Evolutionary conservation across 2,797 vertebrate genomes (phyloP), one percentile per base, ranked within the genome.

Genomic region (Apogon talboti): DNA sequence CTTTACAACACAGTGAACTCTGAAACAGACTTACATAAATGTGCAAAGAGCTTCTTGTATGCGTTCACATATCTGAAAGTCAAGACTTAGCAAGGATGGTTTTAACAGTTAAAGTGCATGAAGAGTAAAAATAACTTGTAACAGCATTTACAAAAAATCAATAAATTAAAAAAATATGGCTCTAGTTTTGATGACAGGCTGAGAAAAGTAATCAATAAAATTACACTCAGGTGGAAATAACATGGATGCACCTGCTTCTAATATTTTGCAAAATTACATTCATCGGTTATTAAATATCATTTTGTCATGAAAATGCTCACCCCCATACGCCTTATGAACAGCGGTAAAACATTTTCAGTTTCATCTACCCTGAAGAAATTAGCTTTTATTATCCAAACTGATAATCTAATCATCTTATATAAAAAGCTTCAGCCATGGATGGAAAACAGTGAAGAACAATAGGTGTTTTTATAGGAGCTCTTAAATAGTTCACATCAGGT

Each of bases 81-180:
- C 0, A 19, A 74, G 35, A 44, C 50, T 28, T 18, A 9, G 37
- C 1, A 15, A 67, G 44, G 4, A 58, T 57, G 16, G 37, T 37
- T 14, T 13, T 21, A 28, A 35, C 14, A 48, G 18, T 21, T 77
- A 79, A 87, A 82, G 81, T 88, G 84, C 83, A 81, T 65, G 28
- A 18, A 65, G 49, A 10, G 2, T 15, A 2, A 15, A 50, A 6
- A 38, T 35, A 49, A 33, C 6, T 15, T n/a, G 7, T 40, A 35
- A 53, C 3, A 45, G 33, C 33, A 42, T 55, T 15, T 15, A 56
- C 24, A 54, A 42, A 35, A 45, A 43, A 50, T 16, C 47, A 16
- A 53, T 41, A 42, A 63, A 47, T 37, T 4, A n/a, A 59, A 14
- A 53, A 53, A n/a, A 38, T 19, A 38, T n/a, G 18, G 15, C 30